A percentile compares a stretch with the other conserved stretches of the same genome.
phyloP scores from a whole-genome alignment of 2,888 invertebrate species.

The Drosophila neoperkinsi region DNA sequence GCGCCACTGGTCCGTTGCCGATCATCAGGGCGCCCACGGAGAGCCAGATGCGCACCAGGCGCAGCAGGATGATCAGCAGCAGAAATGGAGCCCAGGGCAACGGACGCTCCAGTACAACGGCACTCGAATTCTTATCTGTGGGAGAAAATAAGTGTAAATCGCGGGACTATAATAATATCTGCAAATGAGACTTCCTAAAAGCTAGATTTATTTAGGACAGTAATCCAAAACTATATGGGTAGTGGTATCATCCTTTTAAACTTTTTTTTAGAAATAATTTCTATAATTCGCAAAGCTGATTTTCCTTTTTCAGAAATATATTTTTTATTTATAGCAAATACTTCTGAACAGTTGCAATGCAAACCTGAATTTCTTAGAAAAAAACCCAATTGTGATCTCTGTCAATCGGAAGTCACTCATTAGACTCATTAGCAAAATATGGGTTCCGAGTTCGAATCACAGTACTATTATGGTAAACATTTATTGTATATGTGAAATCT shows the following conservation, averaged over 20 bases:
- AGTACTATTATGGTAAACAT: no score
- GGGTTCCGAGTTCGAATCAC: no score
- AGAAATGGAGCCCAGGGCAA: conserved; percentile 83
- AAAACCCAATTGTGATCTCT: no score
- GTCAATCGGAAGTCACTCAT: no score
- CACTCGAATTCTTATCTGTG: conserved; percentile 44
- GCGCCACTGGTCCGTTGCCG: conserved; percentile 77
- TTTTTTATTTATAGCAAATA: no score
- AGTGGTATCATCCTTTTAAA: background rate
- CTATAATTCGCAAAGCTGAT: no score
- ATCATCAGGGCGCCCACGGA: conserved; percentile 78
- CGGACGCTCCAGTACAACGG: conserved; percentile 72
- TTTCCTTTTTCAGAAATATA: no score
- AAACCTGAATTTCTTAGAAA: no score
- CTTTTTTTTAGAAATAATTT: background rate
- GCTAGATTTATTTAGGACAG: background rate
- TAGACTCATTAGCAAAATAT: no score
- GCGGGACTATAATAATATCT: background rate
- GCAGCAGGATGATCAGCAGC: conserved; percentile 77
- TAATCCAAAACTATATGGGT: background rate
- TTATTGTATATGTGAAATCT: no score
- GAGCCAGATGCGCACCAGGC: conserved; percentile 74
- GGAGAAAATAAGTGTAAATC: background rate
- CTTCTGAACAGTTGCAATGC: no score
- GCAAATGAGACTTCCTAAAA: background rate